Percentiles rank a stretch among this genome's conserved stretches.
phyloP scores from a whole-genome alignment of 2,113 vertebrate genomes.

The Talpa occidentalis region DNA sequence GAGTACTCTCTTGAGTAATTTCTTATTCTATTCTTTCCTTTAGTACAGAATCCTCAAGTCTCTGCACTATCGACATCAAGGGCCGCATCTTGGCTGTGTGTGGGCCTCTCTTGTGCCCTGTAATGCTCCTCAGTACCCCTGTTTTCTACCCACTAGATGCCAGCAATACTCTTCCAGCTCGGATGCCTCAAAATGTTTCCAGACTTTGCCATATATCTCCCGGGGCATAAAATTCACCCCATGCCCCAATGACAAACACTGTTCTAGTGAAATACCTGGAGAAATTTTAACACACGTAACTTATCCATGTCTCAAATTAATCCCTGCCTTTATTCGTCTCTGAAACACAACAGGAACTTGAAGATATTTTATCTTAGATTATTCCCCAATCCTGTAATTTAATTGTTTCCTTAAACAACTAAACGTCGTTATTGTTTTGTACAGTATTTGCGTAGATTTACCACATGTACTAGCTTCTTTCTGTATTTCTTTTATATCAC shows the following conservation, averaged over 20 bases:
- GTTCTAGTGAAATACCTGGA: background rate
- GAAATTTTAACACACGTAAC: background rate
- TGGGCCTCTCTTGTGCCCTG: no score
- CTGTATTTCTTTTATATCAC: background rate
- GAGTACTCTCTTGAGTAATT: background rate
- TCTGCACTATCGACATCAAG: background rate
- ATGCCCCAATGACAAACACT: background rate
- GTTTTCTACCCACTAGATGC: background rate
- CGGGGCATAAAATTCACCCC: background rate
- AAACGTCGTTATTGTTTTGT: background rate
- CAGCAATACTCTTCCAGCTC: background rate
- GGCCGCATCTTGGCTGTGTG: no score
- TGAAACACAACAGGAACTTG: background rate
- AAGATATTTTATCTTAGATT: background rate
- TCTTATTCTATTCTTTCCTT: background rate
- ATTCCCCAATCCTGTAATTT: background rate
- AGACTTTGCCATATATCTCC: no score
- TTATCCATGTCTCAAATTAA: background rate
- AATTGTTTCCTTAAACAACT: background rate
- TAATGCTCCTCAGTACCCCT: background rate
- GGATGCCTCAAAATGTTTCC: background rate
- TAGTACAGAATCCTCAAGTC: background rate
- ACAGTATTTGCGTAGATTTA: no score
- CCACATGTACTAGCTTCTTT: background rate
- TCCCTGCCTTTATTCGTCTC: background rate